Conservation (phyloP, 92 coral and sea anemone genomes). For the Nematostella vectensis region DNA sequence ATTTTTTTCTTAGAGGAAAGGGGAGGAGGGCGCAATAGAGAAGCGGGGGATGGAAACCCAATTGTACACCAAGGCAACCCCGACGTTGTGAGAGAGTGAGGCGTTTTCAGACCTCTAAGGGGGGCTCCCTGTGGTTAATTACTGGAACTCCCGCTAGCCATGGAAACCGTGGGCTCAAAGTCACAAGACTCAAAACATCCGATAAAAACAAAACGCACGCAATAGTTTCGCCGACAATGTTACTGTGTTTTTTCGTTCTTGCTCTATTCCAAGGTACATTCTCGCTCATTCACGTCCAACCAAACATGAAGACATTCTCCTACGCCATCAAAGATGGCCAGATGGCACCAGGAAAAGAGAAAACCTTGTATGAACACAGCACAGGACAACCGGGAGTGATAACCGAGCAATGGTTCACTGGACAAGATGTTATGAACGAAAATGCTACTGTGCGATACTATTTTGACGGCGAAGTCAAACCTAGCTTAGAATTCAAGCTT, state of each 20-base stretch:
- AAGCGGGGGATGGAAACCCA: no score
- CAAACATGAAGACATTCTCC: constrained; percentile 22
- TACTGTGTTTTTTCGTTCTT: constrained; percentile 1
- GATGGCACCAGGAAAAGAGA: constrained; percentile 7
- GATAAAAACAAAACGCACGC: no score
- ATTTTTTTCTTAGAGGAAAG: no score
- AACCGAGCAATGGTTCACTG: constrained; percentile 42
- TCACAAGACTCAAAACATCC: no score
- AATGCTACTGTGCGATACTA: constrained; percentile 24
- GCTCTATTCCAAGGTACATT: constrained; percentile 1
- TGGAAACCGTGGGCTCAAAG: no score
- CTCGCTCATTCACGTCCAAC: constrained; percentile 1
- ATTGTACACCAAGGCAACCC: no score
- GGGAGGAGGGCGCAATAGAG: no score
- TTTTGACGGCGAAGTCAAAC: constrained; percentile 20
- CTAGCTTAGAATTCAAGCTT: constrained; percentile 22
- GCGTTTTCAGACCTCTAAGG: no score
- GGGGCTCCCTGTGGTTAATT: no score
- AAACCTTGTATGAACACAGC: constrained; percentile 16
- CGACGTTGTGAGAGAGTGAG: no score
- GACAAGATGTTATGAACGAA: not conserved
- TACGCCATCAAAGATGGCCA: constrained; percentile 16
- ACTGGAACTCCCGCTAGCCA: no score
- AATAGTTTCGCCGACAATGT: no score
- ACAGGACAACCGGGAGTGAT: constrained; percentile 23